Conservation (phyloP, 2,888 invertebrate species). For the Scotopteryx bipunctaria region DNA sequence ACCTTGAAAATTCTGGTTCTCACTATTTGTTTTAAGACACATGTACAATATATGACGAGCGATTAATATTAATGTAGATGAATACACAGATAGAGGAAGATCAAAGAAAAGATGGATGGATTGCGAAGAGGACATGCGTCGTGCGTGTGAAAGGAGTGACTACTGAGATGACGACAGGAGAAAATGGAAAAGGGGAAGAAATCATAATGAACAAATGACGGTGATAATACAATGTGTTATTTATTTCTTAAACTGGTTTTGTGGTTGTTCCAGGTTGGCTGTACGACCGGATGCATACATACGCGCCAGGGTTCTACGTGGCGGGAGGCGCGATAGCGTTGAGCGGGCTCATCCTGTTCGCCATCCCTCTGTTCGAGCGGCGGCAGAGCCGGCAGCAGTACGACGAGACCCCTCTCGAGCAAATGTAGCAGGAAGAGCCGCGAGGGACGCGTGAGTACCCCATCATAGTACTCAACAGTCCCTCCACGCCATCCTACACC, state of each 20-base stretch:
- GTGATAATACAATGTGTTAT: too few relatives aligned
- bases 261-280: conserved; percentile 86
- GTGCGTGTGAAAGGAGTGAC: too few relatives aligned
- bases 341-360: conserved; percentile 94
- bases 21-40: too few relatives aligned
- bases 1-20: not conserved
- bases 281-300: conserved; percentile 89
- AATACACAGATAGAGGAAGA: too few relatives aligned
- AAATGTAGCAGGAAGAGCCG: conserved; percentile 71
- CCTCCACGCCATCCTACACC: conserved; percentile 68
- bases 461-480: conserved; percentile 72
- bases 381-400: conserved; percentile 50
- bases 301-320: conserved; percentile 93
- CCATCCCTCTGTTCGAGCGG: conserved; percentile 89
- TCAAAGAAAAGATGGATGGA: too few relatives aligned
- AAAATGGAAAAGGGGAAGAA: too few relatives aligned
- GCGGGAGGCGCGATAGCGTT: conserved; percentile 93
- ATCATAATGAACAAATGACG: too few relatives aligned
- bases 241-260: not conserved
- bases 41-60: too few relatives aligned
- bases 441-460: conserved; percentile 47
- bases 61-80: too few relatives aligned
- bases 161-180: too few relatives aligned
- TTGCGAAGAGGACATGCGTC: too few relatives aligned
- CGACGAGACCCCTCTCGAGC: conserved; percentile 61